Evolutionary conservation across 1,140 invertebrate species (phyloP), one percentile per base, ranked within the genome.

Genomic region (Elymnias hypermnestra): DNA sequence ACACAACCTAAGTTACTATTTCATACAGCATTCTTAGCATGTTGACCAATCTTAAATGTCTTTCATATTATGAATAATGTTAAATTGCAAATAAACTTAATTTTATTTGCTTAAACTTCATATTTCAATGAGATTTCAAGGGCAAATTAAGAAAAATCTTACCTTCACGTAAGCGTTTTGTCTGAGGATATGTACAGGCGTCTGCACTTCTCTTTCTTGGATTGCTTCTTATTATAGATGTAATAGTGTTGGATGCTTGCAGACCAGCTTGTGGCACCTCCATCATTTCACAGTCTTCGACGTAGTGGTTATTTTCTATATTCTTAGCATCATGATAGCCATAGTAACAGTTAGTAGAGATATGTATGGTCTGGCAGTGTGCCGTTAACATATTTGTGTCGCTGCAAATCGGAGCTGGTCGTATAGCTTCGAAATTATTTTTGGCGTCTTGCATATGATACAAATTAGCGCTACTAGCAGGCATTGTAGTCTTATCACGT

Each of bases 321-420:
- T 19, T 52, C 44, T 81, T 81, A 7, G 65, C 38, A 8, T 71
- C 60, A 35, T 83, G 76, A 52, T 67, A 84, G 13, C 81, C 81
- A 42, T 84, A 84, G 45, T 84, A 84, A 43, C 76, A 77, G 59
- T 83, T 83, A 22, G 70, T 83, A 31, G 81, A 84, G 63, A 84
- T 69, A 43, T 83, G 76, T 35, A 81, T 51, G 46, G 68, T 81
- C 15, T 74, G 76, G 57, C 72, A 79, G 67, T 74, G 77, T 38
- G 69, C 72, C 60, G 72, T 65, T 55, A 65, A 61, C 54, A 73
- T 66, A 61, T 74, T 73, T 45, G 66, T 62, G 55, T 79, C 72
- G 53, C 53, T 38, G 56, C 68, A 78, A 65, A 81, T 52, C 37
- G 74, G 76, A 44, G 74, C 70, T 50, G 74, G 81, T 40, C 73